Evolutionary conservation across 2,797 vertebrate genomes (phyloP), one percentile per base, ranked within the genome.

Genomic region (Avahi laniger): DNA sequence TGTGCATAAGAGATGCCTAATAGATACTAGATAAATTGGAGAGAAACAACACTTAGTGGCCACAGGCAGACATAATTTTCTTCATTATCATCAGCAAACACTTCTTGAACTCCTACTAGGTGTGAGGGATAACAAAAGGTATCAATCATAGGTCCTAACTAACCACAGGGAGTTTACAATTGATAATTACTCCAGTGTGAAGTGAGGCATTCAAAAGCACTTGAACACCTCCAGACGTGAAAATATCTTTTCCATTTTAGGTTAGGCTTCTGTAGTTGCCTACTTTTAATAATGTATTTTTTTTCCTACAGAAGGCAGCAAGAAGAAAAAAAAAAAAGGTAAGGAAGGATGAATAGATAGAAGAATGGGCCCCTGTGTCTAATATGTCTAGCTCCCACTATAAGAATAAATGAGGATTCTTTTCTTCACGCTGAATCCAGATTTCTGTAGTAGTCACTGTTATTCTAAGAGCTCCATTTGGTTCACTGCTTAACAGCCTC

Each of bases 391-490:
- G 41, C 54, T 75, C 22, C 63, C 9, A 92, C 26, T 12, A 1
- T 30, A 73, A 26, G 59, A 94, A 87, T 38, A 26, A 92, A 84
- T 54, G 24, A 95, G 10, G 3, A 69, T 86, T 79, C 61, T 89
- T 76, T 81, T 87, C 91, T 93, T 89, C 63, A 65, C 13, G 28
- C 65, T 61, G 50, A 89, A 52, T 93, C 46, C 82, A 80, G 93
- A 90, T 80, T 57, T 95, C 89, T 84, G 41, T n/a, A 75, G 54
- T 17, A 85, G 26, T 87, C 69, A 61, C 59, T 82, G 88, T 63
- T 76, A 65, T 48, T 11, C 67, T 73, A 79, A 73, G n/a, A 87
- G n/a, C 75, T 91, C 84, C 97, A 87, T 97, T 89, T 97, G 85
- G 81, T 73, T 95, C n/a, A 57, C 41, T 80, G 70, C 54, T 81